Evolutionary conservation across 2,888 invertebrate genomes (phyloP), one percentile per base, ranked within the genome.

Genomic region (Rhagium mordax): DNA sequence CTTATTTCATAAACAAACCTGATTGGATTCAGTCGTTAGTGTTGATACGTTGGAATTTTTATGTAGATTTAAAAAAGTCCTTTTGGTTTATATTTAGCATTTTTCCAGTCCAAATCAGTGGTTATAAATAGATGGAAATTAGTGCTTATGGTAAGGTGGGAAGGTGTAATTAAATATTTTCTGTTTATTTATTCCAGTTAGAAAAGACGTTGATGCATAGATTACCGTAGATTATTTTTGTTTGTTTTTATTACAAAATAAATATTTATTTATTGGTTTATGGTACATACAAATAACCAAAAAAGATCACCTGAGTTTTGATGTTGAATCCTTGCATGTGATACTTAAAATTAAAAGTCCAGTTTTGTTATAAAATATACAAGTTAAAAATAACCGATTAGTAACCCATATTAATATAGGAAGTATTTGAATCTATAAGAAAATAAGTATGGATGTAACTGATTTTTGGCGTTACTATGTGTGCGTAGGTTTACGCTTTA

Each of bases 61-160:
- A 41, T 41, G 41, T n/a, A 41, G n/a, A 13, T 41, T 57, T 24
- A 57, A 57, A 57, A 57, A 57, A 57, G 29, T 16, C 27, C 15
- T 16, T 24, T 27, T 29, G 27, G 16, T 16, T 57, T 57, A 57
- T 57, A 15, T 27, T 57, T 57, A 57, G 29, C 57, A 27, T 47
- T 61, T 47, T 18, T 7, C n/a, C 61, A 47, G 20, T 47, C n/a
- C 5, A 60, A 18, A 60, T 29, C 7, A 47, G 47, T 61, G 20
- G 47, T 61, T 33, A 57, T 67, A 57, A 41, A 41, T 41, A n/a
- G 67, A 5, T 57, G 15, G 2, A 57, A 57, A 67, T 55, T 55
- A 15, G 57, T 24, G 15, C 20, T 57, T n/a, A 49, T 49, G 21
- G 18, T n/a, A n/a, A 51, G 51, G 20, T 51, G 20, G 51, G 16